Percentiles rank a stretch among this genome's conserved stretches.
phyloP scores from a whole-genome alignment of 2,888 invertebrate species.

The Diploptera punctata region DNA sequence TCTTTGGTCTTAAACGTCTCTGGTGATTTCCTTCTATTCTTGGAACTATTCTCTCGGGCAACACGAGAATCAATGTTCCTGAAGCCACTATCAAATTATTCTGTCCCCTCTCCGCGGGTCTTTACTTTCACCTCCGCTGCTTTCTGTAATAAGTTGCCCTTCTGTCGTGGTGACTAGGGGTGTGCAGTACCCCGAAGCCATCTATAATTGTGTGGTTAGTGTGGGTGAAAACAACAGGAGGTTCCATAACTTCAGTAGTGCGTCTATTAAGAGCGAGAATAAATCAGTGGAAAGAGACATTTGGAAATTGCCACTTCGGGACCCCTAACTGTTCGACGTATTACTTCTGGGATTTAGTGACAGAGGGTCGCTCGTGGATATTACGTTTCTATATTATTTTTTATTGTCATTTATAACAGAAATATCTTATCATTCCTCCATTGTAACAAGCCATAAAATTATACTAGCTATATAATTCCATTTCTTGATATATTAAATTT shows the following conservation, averaged over 20 bases:
- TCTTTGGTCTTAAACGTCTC: not conserved
- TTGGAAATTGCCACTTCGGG: not conserved
- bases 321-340: not conserved
- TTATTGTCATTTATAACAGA: too few species aligned
- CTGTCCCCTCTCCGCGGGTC: not conserved
- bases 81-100: slow-evolving; percentile 23
- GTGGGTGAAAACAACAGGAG: not conserved
- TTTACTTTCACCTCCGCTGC: not conserved
- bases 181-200: not conserved
- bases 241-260: not conserved
- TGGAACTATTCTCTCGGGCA: slow-evolving; percentile 9
- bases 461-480: too few species aligned
- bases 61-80: slow-evolving; percentile 18
- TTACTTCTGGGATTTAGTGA: not conserved
- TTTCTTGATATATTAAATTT: too few species aligned
- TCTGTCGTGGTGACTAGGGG: slow-evolving; percentile 7
- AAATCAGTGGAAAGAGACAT: not conserved
- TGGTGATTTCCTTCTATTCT: slow-evolving; percentile 4
- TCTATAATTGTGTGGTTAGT: slow-evolving; percentile 11
- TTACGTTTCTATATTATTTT: too few species aligned
- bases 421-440: too few species aligned
- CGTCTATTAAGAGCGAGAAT: slow-evolving; percentile 10
- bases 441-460: too few species aligned
- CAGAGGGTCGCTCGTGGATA: too few species aligned
- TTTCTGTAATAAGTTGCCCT: slow-evolving; percentile 6